These are phyloP conservation scores for Geotrypetes seraphini DNA, from an alignment of 2,797 vertebrate species.

Conservation along the genomic window DNA sequence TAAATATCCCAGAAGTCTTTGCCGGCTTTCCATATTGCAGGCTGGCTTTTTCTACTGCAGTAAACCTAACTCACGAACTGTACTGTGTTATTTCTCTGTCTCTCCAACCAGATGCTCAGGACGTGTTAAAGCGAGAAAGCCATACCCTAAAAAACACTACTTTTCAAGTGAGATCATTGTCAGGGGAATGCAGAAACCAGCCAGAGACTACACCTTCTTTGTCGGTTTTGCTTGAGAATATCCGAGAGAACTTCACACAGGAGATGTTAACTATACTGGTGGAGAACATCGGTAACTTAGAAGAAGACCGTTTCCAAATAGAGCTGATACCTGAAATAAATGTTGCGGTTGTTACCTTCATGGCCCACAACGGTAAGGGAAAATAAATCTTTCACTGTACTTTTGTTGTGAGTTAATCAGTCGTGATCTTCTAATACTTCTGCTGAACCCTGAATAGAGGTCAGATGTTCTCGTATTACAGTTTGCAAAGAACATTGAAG, in stretches of 20 bases:
- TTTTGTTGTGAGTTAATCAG: too few relatives aligned
- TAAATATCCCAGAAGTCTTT: too few relatives aligned
- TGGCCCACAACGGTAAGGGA: constrained; percentile 38
- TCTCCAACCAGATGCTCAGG: constrained; percentile 26
- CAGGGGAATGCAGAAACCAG: background rate
- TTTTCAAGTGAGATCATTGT: constrained; percentile 5
- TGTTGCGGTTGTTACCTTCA: constrained; percentile 43
- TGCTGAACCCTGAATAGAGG: too few relatives aligned
- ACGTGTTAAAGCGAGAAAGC: constrained; percentile 19
- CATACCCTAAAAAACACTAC: background rate
- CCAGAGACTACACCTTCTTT: background rate
- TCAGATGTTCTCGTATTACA: too few relatives aligned
- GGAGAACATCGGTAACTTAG: constrained; percentile 41
- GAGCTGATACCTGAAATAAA: constrained; percentile 44
- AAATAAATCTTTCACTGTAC: too few relatives aligned
- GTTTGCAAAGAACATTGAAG: too few relatives aligned
- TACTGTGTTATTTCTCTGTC: background rate
- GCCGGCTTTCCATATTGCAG: too few relatives aligned
- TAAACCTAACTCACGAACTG: too few relatives aligned
- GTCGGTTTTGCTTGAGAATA: constrained; percentile 36
- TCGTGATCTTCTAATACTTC: too few relatives aligned
- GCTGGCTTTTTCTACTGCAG: too few relatives aligned
- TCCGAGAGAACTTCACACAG: background rate
- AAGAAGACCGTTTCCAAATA: constrained; percentile 36
- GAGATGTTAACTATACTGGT: constrained; percentile 34